phyloP scores from a whole-genome alignment of 2,888 invertebrate genomes.

The Acleris cristana region DNA sequence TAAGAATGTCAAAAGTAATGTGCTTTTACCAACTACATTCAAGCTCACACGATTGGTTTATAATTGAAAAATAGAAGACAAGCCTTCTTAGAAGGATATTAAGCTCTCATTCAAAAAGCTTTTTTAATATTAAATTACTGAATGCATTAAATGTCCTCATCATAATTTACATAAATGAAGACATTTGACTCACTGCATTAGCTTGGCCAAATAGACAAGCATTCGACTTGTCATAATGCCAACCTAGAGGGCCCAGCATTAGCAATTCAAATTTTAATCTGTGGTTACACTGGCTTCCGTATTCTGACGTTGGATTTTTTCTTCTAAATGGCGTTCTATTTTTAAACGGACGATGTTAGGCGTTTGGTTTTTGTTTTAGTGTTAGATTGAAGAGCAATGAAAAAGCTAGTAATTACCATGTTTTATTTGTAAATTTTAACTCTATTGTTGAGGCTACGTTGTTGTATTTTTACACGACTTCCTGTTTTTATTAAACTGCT shows the following conservation, averaged over 20 bases:
- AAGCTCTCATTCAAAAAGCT: not conserved
- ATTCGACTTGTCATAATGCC: constrained; percentile 28
- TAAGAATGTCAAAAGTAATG: too few species aligned
- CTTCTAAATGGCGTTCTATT: not conserved
- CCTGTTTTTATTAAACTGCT: too few species aligned
- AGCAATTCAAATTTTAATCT: constrained; percentile 35
- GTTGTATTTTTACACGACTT: too few species aligned
- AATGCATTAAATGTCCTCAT: constrained; percentile 8
- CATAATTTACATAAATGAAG: constrained; percentile 19
- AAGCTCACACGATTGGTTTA: too few species aligned
- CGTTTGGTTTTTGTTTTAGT: too few species aligned
- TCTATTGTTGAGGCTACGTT: too few species aligned
- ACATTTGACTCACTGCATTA: constrained; percentile 22
- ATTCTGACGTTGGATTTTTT: constrained; percentile 15
- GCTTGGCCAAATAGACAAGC: constrained; percentile 23
- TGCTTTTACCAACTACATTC: too few species aligned
- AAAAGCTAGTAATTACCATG: too few species aligned
- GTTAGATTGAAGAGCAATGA: too few species aligned
- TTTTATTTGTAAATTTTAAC: too few species aligned
- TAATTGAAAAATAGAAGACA: too few species aligned
- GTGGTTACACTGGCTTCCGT: constrained; percentile 15
- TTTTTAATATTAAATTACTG: not conserved
- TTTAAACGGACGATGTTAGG: not conserved
- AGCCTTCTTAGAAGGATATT: not conserved
- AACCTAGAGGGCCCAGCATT: constrained; percentile 23